phyloP scores from a whole-genome alignment of 37 sponge, comb jelly and placozoan species.

The Hormiphora californensis region DNA sequence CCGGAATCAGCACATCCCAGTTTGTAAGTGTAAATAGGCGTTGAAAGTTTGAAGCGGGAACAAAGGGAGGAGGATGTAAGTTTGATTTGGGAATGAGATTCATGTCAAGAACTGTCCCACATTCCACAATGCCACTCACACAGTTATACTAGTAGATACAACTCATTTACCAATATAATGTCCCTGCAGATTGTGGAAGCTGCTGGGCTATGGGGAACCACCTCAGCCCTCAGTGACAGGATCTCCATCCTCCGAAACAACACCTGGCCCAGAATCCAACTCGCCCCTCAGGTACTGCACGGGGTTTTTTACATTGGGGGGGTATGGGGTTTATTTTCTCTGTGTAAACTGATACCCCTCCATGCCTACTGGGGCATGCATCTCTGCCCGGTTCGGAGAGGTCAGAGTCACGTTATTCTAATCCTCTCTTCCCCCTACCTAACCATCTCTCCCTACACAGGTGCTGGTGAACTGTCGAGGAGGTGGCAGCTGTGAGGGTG shows the following conservation, averaged over 20 bases:
- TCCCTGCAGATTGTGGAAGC: conserved; percentile 68
- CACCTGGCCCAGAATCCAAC: conserved; percentile 62
- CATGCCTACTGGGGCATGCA: too few relatives aligned
- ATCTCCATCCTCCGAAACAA: conserved; percentile 66
- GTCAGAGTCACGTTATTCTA: too few relatives aligned
- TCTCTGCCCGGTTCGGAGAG: too few relatives aligned
- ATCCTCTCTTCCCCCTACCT: too few relatives aligned
- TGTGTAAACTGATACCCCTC: too few relatives aligned
- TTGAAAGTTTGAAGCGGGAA: background rate
- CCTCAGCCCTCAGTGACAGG: conserved; percentile 73
- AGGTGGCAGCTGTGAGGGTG: conserved; percentile 72
- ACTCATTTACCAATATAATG: background rate
- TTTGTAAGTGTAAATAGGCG: conserved; percentile 57
- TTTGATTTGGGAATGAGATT: too few relatives aligned
- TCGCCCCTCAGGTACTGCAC: conserved; percentile 74
- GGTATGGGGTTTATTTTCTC: too few relatives aligned
- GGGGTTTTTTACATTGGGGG: too few relatives aligned
- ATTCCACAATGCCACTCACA: conserved; percentile 34
- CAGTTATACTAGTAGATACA: background rate
- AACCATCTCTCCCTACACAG: too few relatives aligned
- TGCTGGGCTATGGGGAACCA: conserved; percentile 80
- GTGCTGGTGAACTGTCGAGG: conserved; percentile 69
- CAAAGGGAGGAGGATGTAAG: background rate
- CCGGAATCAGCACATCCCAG: conserved; percentile 76
- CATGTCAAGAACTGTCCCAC: too few relatives aligned